Evolutionary conservation across 2,888 invertebrate species (phyloP).

Genomic region (Diadegma fenestrale): DNA sequence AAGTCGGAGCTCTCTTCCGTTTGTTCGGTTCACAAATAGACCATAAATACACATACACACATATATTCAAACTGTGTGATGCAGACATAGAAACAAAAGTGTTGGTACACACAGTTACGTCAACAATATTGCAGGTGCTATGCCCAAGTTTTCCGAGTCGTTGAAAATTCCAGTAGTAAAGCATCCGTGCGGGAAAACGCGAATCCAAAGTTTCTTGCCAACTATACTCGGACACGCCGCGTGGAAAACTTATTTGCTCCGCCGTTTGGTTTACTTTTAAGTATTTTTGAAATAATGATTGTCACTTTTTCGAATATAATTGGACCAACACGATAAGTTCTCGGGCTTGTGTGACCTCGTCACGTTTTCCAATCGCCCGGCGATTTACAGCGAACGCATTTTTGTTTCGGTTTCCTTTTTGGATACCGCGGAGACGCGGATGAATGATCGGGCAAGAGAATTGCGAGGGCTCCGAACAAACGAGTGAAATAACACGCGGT

Average conservation of each 20-base stretch:
- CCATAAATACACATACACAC: neutral
- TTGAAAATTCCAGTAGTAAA: slow-evolving; percentile 24
- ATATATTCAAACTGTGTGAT: no score
- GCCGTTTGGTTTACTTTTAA: neutral
- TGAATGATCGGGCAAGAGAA: slow-evolving; percentile 31
- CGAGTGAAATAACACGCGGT: slow-evolving; percentile 45
- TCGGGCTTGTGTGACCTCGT: no score
- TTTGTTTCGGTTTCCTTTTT: neutral
- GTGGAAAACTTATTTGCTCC: neutral
- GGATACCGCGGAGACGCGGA: neutral
- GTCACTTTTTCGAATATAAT: neutral
- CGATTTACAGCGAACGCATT: no score
- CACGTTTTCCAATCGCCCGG: no score
- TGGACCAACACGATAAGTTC: no score
- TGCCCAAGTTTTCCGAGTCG: slow-evolving; percentile 21
- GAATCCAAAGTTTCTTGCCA: slow-evolving; percentile 23
- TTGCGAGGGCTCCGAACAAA: slow-evolving; percentile 18
- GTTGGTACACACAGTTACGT: neutral
- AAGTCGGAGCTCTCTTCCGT: neutral
- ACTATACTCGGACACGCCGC: neutral
- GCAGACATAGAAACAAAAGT: slow-evolving; percentile 11
- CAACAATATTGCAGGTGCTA: slow-evolving; percentile 29
- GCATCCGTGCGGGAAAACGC: slow-evolving; percentile 26
- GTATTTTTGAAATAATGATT: neutral
- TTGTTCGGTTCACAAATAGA: slow-evolving; percentile 20